Percentiles rank a stretch among this genome's conserved stretches.
phyloP scores from a whole-genome alignment of 2,797 vertebrate genomes.

The Distichodus sexfasciatus region DNA sequence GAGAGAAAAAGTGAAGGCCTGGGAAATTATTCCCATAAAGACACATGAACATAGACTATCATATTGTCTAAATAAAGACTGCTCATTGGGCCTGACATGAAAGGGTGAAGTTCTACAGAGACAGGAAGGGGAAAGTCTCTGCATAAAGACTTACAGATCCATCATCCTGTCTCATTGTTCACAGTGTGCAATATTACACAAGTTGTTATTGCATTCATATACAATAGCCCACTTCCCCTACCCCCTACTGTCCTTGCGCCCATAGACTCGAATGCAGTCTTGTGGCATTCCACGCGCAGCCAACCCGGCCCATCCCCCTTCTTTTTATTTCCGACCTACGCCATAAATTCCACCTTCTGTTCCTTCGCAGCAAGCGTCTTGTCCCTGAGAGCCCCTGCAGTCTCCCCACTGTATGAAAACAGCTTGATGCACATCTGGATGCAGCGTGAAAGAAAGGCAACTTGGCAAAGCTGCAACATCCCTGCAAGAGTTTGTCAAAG shows the following conservation, averaged over 20 bases:
- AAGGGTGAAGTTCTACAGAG: conserved; percentile 28
- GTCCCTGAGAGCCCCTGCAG: conserved; percentile 4
- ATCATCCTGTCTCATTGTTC: conserved; percentile 15
- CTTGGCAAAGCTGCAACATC: conserved; percentile 16
- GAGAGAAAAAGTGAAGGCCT: conserved; percentile 53
- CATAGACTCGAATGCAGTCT: not conserved
- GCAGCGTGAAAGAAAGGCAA: conserved; percentile 2
- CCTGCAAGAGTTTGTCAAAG: conserved; percentile 4
- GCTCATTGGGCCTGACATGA: conserved; percentile 58
- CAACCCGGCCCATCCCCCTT: conserved; percentile 7
- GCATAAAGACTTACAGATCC: conserved; percentile 19
- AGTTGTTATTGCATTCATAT: not conserved
- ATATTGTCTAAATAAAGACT: conserved; percentile 68
- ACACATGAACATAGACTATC: conserved; percentile 61
- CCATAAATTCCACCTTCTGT: conserved; percentile 46
- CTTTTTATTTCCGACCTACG: conserved; percentile 42
- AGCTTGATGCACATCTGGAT: conserved; percentile 13
- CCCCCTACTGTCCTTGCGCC: not conserved
- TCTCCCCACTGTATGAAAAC: conserved; percentile 14
- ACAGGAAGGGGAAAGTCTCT: conserved; percentile 10
- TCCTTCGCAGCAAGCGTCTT: conserved; percentile 30
- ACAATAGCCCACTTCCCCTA: not conserved
- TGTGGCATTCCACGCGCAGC: not conserved
- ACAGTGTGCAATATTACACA: not conserved
- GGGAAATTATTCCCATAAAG: conserved; percentile 58